Conservation (phyloP, 1,140 invertebrate species). For the Atta texana region DNA sequence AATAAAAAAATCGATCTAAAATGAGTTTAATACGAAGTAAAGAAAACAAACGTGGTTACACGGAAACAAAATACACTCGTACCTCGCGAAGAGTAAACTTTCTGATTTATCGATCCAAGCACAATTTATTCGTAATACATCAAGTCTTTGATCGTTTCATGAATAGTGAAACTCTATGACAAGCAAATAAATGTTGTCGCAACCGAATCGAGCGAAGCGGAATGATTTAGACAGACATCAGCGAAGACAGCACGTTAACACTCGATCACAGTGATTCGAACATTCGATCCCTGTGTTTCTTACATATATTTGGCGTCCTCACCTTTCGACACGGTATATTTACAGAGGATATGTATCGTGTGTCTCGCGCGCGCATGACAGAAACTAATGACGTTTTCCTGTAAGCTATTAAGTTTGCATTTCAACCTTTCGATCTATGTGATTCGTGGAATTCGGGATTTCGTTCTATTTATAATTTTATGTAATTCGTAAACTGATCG, state of each 20-base stretch:
- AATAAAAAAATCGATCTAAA: neutral
- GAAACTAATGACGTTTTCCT: neutral
- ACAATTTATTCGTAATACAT: conserved; percentile 9
- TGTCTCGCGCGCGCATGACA: neutral
- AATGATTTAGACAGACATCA: neutral
- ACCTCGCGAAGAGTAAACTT: neutral
- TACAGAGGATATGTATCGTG: conserved; percentile 7
- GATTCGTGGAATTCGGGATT: neutral
- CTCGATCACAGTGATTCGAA: neutral
- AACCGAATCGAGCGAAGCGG: conserved; percentile 2
- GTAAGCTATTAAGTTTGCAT: neutral
- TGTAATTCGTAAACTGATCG: neutral
- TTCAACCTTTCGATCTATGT: neutral
- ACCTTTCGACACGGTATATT: conserved; percentile 11
- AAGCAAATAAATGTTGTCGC: conserved; percentile 1
- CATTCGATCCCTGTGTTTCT: neutral
- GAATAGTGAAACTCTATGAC: neutral
- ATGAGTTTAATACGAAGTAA: neutral
- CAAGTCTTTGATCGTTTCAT: neutral
- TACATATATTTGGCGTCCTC: conserved; percentile 11
- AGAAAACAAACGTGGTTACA: neutral
- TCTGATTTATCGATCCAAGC: conserved; percentile 10
- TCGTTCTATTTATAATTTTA: neutral
- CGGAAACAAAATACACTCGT: neutral
- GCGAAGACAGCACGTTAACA: neutral